Evolutionary conservation across 2,888 invertebrate species (phyloP), one percentile per base, ranked within the genome.

Genomic region (Cryptus armator): DNA sequence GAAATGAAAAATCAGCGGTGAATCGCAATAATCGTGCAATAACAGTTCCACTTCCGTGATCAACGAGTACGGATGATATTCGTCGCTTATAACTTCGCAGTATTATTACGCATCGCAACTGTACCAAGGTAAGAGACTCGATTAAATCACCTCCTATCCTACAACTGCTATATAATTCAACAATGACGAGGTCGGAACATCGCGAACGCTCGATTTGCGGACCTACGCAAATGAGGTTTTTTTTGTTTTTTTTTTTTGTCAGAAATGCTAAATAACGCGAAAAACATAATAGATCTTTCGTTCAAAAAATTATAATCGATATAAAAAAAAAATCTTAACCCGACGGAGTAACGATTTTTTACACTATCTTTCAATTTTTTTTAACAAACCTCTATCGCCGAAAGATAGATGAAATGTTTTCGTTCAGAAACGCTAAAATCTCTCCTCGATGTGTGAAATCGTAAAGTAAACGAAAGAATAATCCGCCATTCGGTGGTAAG

Each of bases 11-110:
- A 12, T 81, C 59, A 66, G 48, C 81, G 72, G 84, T 67, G 76
- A 72, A 83, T 75, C 19, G 64, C 66, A 72, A 46, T 68, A 53
- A 78, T 56, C 77, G 76, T 77, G 59, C 75, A 53, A 75, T 48
- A 75, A 68, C 72, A 71, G 85, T 85, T 79, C 72, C 70, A 70
- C 82, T 85, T 82, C 70, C 78, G 85, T 70, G 78, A 82, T 85
- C 84, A 79, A 81, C 81, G 78, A 64, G 66, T 53, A 75, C 85
- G 85, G 75, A 85, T 85, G 82, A 85, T 85, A 85, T 68, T 78
- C 70, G 81, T 32, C 76, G 59, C 12, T 64, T 68, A 76, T 53
- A 59, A 67, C 32, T 51, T 76, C 71, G 59, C 66, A 56, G 68
- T 56, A 66, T 68, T 24, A 68, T 81, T 70, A 14, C 77, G 70